Evolutionary conservation across 2,888 invertebrate genomes (phyloP).

Genomic region (Pocota personata): DNA sequence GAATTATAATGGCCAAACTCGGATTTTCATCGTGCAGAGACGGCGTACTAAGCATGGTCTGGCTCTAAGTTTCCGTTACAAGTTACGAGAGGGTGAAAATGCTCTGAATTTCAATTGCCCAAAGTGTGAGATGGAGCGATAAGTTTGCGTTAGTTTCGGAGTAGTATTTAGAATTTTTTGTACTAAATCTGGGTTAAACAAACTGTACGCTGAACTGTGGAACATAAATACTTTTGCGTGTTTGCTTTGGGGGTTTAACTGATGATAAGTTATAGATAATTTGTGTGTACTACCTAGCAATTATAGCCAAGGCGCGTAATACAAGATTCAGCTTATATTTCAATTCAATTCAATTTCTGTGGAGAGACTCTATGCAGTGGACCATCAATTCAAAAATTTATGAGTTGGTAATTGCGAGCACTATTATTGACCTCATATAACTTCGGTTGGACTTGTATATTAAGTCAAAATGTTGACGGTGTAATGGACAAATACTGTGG

Average conservation of each 20-base stretch:
- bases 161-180: constrained; percentile 15
- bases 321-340: too few species aligned
- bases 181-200: constrained; percentile 49
- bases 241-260: constrained; percentile 38
- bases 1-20: constrained; percentile 65
- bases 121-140: constrained; percentile 19
- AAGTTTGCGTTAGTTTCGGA: constrained; percentile 11
- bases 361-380: too few species aligned
- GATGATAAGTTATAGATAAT: constrained; percentile 2
- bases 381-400: too few species aligned
- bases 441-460: too few species aligned
- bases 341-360: too few species aligned
- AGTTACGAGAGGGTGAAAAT: constrained; percentile 63
- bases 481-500: too few species aligned
- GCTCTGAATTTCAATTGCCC: constrained; percentile 68
- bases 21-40: constrained; percentile 57
- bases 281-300: background rate
- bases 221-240: constrained; percentile 41
- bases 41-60: constrained; percentile 45
- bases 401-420: too few species aligned
- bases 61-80: constrained; percentile 62
- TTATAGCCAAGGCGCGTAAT: background rate
- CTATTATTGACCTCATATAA: too few species aligned
- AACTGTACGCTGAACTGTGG: constrained; percentile 23
- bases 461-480: too few species aligned